Evolutionary conservation across 2,888 invertebrate genomes (phyloP).

Genomic region (Sycophila texana): DNA sequence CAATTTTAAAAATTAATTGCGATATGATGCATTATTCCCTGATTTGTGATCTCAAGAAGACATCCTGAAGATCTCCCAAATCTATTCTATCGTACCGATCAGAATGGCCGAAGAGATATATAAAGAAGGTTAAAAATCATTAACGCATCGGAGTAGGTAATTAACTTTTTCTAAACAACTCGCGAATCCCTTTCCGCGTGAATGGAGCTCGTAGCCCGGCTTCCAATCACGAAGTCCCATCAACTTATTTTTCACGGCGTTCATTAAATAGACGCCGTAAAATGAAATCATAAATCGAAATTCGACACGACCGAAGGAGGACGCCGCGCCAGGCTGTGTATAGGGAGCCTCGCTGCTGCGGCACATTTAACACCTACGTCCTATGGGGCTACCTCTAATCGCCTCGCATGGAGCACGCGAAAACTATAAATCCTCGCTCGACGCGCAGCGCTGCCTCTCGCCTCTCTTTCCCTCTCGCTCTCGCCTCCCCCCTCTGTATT

Average conservation of each 20-base stretch:
- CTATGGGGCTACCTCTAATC: constrained; percentile 45
- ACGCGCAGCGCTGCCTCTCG: constrained; percentile 56
- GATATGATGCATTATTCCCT: too few species aligned
- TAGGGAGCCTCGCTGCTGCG: neutral
- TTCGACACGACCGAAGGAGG: constrained; percentile 21
- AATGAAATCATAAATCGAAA: constrained; percentile 41
- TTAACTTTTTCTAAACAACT: too few species aligned
- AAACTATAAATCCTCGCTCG: constrained; percentile 48
- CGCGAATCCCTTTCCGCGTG: too few species aligned
- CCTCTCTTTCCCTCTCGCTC: neutral
- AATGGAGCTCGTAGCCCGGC: neutral
- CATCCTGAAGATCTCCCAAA: too few species aligned
- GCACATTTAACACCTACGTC: constrained; percentile 23
- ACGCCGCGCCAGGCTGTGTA: constrained; percentile 10
- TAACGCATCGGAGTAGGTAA: too few species aligned
- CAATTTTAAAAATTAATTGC: too few species aligned
- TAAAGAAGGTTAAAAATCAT: too few species aligned
- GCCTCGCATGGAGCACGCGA: constrained; percentile 37
- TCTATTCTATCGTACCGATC: too few species aligned
- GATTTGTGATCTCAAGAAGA: too few species aligned
- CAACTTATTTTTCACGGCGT: neutral
- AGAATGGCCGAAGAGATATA: too few species aligned
- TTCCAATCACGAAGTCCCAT: constrained; percentile 14
- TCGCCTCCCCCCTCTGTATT: constrained; percentile 55
- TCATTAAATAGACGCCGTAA: constrained; percentile 29